Percentiles rank a stretch among this genome's conserved stretches.
Evolutionary conservation across 2,797 vertebrate genomes (phyloP).

Genomic region (Cryptoblepharus egeriae): DNA sequence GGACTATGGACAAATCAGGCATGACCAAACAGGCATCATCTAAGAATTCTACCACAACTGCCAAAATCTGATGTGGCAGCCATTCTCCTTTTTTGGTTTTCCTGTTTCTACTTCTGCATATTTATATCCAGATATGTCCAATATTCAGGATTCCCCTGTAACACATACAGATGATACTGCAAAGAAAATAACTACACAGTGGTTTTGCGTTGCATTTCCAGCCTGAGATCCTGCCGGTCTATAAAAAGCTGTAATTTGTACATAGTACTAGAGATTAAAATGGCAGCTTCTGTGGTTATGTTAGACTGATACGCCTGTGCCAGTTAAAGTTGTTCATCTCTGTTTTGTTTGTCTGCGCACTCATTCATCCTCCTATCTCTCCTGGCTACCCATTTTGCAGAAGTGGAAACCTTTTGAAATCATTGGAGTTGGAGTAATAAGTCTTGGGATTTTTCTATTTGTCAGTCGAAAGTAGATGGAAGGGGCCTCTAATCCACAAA

Average conservation of each 20-base stretch:
- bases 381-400: background rate
- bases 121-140: too few relatives aligned
- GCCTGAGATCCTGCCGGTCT: conserved; percentile 29
- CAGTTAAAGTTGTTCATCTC: conserved; percentile 64
- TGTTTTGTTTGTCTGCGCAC: conserved; percentile 5
- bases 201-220: conserved; percentile 47
- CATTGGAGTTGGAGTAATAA: background rate
- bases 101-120: background rate
- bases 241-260: conserved; percentile 39
- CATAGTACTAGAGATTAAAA: conserved; percentile 61
- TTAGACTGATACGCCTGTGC: conserved; percentile 64
- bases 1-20: background rate
- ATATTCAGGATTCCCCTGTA: background rate
- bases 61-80: background rate
- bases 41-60: background rate
- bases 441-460: background rate
- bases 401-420: background rate
- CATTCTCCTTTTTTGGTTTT: background rate
- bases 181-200: conserved; percentile 44
- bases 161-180: background rate
- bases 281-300: conserved; percentile 55
- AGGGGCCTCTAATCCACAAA: background rate
- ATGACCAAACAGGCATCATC: background rate
- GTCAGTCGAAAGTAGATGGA: background rate
- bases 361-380: conserved; percentile 13